phyloP scores from a whole-genome alignment of 2,797 vertebrate species.

The Macropodus opercularis region DNA sequence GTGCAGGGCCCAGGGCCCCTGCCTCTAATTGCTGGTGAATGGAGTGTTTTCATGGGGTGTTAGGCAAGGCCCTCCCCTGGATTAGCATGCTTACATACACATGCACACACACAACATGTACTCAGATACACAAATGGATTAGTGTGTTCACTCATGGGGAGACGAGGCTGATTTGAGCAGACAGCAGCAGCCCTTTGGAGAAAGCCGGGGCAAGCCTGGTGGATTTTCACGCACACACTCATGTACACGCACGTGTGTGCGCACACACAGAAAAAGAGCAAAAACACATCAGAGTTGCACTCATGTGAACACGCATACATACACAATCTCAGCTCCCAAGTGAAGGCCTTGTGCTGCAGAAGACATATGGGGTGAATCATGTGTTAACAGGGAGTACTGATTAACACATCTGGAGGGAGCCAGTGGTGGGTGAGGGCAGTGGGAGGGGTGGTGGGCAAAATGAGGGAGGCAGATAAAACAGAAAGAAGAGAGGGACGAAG shows the following conservation, averaged over 20 bases:
- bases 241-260: conserved; percentile 43
- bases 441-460: conserved; percentile 32
- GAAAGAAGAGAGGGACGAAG: conserved; percentile 10
- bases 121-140: conserved; percentile 86
- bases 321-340: conserved; percentile 64
- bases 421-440: conserved; percentile 29
- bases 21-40: conserved; percentile 93
- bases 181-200: conserved; percentile 85
- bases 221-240: conserved; percentile 66
- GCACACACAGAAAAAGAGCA: conserved; percentile 74
- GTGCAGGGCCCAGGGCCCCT: conserved; percentile 78
- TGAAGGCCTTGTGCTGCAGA: conserved; percentile 63
- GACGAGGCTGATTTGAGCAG: conserved; percentile 91
- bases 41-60: conserved; percentile 93
- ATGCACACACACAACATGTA: conserved; percentile 74
- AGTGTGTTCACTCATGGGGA: conserved; percentile 91
- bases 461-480: conserved; percentile 17
- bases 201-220: conserved; percentile 76
- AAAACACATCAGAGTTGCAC: conserved; percentile 69
- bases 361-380: conserved; percentile 95
- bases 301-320: conserved; percentile 53
- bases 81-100: conserved; percentile 86
- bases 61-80: conserved; percentile 85
- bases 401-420: conserved; percentile 93
- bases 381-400: conserved; percentile 92